phyloP scores from a whole-genome alignment of 2,888 invertebrate species.

The Drosophila yooni region DNA sequence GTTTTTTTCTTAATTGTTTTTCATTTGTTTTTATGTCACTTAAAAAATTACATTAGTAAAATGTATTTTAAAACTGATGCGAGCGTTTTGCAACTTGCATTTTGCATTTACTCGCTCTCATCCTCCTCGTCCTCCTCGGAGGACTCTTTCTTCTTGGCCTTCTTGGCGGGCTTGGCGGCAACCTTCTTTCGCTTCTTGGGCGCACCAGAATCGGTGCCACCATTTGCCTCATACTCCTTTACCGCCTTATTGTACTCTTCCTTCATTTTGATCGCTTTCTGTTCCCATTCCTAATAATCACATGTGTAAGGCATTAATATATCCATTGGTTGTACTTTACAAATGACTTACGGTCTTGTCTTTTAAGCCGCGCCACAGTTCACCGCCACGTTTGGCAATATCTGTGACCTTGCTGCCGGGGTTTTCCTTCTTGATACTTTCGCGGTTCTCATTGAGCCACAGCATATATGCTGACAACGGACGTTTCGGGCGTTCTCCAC shows the following conservation, averaged over 20 bases:
- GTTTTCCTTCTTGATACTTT: constrained; percentile 94
- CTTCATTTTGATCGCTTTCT: constrained; percentile 94
- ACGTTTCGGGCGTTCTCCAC: constrained; percentile 96
- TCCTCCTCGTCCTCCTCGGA: constrained; percentile 88
- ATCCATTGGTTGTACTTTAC: neutral
- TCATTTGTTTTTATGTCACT: constrained; percentile 71
- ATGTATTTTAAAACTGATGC: constrained; percentile 84
- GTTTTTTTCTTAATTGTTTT: constrained; percentile 43
- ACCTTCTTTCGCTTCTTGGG: constrained; percentile 87
- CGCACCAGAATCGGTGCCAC: constrained; percentile 88
- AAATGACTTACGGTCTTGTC: constrained; percentile 90
- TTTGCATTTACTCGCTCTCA: constrained; percentile 87
- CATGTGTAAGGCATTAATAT: neutral
- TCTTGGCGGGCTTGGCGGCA: constrained; percentile 83
- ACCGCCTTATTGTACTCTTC: constrained; percentile 95
- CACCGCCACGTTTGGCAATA: constrained; percentile 97
- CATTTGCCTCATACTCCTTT: constrained; percentile 94
- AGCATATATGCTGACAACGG: constrained; percentile 97
- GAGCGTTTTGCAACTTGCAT: constrained; percentile 41
- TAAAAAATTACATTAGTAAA: constrained; percentile 84
- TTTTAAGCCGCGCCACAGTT: constrained; percentile 96
- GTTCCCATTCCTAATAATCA: constrained; percentile 96
- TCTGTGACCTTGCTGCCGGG: constrained; percentile 97
- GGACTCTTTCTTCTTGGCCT: constrained; percentile 88
- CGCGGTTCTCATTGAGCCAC: constrained; percentile 96